Evolutionary conservation across 2,113 vertebrate genomes (phyloP).

Genomic region (Nannobrachium achirus): DNA sequence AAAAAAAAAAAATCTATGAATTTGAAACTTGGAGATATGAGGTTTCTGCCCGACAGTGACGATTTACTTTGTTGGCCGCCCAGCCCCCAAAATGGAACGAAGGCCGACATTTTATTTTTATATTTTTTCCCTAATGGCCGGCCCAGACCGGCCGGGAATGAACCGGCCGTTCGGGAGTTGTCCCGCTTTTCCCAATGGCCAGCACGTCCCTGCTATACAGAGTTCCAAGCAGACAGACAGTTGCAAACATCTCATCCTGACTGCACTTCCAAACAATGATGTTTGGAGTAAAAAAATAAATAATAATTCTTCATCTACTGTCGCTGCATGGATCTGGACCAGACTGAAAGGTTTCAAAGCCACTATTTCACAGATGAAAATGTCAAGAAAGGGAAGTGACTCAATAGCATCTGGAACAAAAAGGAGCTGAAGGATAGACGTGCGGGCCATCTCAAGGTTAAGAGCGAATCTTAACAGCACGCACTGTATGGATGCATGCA

Average conservation of each 20-base stretch:
- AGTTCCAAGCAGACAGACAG: slow-evolving; percentile 13
- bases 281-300: slow-evolving; percentile 9
- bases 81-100: no score
- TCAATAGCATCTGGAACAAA: slow-evolving; percentile 1
- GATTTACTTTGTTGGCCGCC: no score
- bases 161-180: no score
- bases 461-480: slow-evolving; percentile 6
- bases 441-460: slow-evolving; percentile 21
- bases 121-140: no score
- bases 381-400: slow-evolving; percentile 9
- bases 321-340: neutral
- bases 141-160: no score
- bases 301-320: slow-evolving; percentile 3
- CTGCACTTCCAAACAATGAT: slow-evolving; percentile 10
- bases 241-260: slow-evolving; percentile 12
- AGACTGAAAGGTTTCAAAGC: slow-evolving; percentile 8
- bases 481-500: neutral
- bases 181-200: no score
- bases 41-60: no score
- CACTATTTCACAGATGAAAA: slow-evolving; percentile 23
- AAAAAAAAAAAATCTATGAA: no score
- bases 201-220: no score
- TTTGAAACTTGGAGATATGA: no score
- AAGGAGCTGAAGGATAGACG: slow-evolving; percentile 35
- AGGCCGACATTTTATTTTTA: no score